Conservation (phyloP, 2,888 invertebrate species). For the Caenorhabditis sulstoni region DNA sequence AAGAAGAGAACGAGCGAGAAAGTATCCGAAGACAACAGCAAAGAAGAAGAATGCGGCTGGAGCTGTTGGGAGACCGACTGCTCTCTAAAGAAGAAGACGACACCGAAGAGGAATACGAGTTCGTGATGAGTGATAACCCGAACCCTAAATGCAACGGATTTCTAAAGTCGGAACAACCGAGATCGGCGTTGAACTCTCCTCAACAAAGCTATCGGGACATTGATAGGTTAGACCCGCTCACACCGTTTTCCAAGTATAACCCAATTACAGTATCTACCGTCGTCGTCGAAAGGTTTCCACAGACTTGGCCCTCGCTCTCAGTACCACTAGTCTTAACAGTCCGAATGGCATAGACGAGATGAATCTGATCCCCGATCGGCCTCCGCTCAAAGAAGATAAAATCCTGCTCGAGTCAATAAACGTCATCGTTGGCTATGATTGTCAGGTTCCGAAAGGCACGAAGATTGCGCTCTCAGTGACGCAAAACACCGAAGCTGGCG, state of each 20-base stretch:
- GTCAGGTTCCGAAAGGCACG: constrained; percentile 84
- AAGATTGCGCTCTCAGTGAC: constrained; percentile 92
- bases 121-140: constrained; percentile 46
- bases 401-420: constrained; percentile 83
- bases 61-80: constrained; percentile 36
- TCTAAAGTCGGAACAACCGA: constrained; percentile 48
- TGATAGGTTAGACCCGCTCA: constrained; percentile 48
- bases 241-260: too few species aligned
- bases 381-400: constrained; percentile 55
- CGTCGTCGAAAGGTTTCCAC: constrained; percentile 62
- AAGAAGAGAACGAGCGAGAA: constrained; percentile 46
- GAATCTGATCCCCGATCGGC: constrained; percentile 54
- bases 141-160: constrained; percentile 30
- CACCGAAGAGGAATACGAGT: constrained; percentile 45
- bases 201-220: constrained; percentile 68
- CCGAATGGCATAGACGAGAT: constrained; percentile 36
- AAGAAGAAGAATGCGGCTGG: constrained; percentile 37
- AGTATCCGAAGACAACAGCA: constrained; percentile 36
- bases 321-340: constrained; percentile 42
- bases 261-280: constrained; percentile 61
- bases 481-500: constrained; percentile 92
- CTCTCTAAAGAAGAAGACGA: constrained; percentile 29
- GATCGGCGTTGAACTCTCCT: constrained; percentile 62
- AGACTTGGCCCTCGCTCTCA: constrained; percentile 46
- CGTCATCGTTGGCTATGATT: constrained; percentile 96